Percentiles rank a stretch among this genome's conserved stretches.
Evolutionary conservation across 1,140 invertebrate species (phyloP).

Genomic region (Papilio dardanus): DNA sequence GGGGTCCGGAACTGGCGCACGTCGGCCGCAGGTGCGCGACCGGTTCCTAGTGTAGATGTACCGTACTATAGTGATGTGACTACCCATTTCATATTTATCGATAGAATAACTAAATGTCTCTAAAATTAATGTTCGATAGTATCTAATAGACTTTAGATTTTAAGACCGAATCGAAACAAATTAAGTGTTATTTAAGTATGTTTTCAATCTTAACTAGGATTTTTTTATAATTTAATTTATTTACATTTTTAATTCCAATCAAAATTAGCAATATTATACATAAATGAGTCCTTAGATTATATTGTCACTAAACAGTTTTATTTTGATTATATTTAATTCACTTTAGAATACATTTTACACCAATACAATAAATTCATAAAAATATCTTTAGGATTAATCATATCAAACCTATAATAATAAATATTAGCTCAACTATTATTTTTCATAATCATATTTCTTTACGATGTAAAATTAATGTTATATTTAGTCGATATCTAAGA

Average conservation of each 20-base stretch:
- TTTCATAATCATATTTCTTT: not conserved
- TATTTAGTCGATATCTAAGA: not conserved
- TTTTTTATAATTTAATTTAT: not conserved
- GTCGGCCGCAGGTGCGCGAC: slow-evolving; percentile 29
- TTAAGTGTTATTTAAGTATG: not conserved
- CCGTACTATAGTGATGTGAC: slow-evolving; percentile 20
- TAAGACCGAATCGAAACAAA: not conserved
- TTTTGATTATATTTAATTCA: too few relatives aligned
- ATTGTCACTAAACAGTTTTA: not conserved
- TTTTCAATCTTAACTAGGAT: not conserved
- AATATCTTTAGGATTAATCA: too few relatives aligned
- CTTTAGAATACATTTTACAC: too few relatives aligned
- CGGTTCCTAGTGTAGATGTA: slow-evolving; percentile 33
- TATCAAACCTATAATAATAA: too few relatives aligned
- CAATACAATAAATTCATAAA: too few relatives aligned
- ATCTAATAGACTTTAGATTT: too few relatives aligned
- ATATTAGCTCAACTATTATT: not conserved
- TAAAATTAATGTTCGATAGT: too few relatives aligned
- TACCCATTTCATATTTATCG: not conserved
- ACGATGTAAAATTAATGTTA: not conserved
- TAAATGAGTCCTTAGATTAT: not conserved
- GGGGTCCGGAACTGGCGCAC: slow-evolving; percentile 39
- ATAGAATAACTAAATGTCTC: not conserved
- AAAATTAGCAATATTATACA: not conserved
- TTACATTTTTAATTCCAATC: too few relatives aligned